Evolutionary conservation across 1,140 invertebrate genomes (phyloP).

Genomic region (Oryctes rhinoceros): DNA sequence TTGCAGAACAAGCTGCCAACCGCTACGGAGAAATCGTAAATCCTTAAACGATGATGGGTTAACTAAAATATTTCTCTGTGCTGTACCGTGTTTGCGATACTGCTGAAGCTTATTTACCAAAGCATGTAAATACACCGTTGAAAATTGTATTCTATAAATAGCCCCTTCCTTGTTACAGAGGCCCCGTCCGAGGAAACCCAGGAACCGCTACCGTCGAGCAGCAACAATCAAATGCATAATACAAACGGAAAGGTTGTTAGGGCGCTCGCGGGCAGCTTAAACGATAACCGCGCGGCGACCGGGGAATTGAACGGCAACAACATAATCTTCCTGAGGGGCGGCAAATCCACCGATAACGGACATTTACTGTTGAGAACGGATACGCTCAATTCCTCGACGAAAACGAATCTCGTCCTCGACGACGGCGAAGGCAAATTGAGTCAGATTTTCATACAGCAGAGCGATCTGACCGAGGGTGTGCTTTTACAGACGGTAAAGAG

Average conservation of each 20-base stretch:
- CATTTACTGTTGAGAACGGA: constrained; percentile 57
- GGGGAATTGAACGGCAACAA: constrained; percentile 56
- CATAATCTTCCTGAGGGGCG: constrained; percentile 56
- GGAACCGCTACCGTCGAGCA: constrained; percentile 11
- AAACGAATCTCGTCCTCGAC: constrained; percentile 44
- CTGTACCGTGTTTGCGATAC: too few species aligned
- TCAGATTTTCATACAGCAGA: constrained; percentile 57
- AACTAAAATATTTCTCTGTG: too few species aligned
- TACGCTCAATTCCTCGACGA: constrained; percentile 45
- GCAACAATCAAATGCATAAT: constrained; percentile 47
- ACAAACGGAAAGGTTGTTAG: constrained; percentile 44
- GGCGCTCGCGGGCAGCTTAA: constrained; percentile 20
- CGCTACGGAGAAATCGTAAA: too few species aligned
- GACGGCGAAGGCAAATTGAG: constrained; percentile 43
- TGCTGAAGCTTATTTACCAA: too few species aligned
- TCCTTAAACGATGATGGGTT: too few species aligned
- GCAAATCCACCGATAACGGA: constrained; percentile 55
- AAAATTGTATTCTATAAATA: too few species aligned
- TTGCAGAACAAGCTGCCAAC: too few species aligned
- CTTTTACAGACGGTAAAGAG: constrained; percentile 58
- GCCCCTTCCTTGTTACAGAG: constrained; percentile 39
- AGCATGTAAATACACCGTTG: too few species aligned
- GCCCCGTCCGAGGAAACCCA: constrained; percentile 38
- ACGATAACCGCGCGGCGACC: constrained; percentile 31
- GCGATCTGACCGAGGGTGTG: constrained; percentile 56